Base-by-base conservation (phyloP, 2,888 invertebrate species). In the Nymphalis polychloros region DNA sequence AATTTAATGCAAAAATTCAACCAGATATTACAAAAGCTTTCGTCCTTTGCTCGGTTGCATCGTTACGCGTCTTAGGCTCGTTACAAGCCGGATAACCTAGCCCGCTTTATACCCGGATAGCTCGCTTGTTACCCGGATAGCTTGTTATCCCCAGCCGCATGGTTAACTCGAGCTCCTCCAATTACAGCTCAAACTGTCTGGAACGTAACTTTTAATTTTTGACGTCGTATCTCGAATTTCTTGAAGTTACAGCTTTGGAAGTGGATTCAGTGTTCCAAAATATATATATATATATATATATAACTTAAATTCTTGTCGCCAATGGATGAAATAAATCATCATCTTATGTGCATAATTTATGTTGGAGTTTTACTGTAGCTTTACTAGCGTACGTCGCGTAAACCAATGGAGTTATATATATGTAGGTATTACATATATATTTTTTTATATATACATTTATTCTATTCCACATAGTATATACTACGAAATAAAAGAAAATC, bases 131-230 rank as follows among this genome's bases (percentile, higher is more conserved):
- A 89, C 87, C 83, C 82, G 82, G 80, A 82, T 83, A 76, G 80
- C 80, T 85, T 88, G 88, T 89, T 89, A 89, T 87, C 83, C 82
- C 76, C 81, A 80, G 85, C 86, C 89, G 85, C 83, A 72, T 79
- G 90, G 92, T 91, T 91, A 87, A 81, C 83, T 90, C 77, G 85
- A 88, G 84, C 89, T 90, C 84, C 88, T 91, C 86, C 92, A 92
- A 92, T 92, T 92, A 92, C 86, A 84, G 83, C 82, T 84, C 85
- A 83, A 90, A 86, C 88, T 82, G 81, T 82, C 73, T 82, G 83
- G 84, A 87, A 87, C 78, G 81, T 79, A 84, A 85, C 85, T 84
- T 83, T 84, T 83, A 79, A 79, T 79, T 80, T 81, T 79, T 71
- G 67, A 64, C 72, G 64, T 72, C 63, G 59, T 63, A 64, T 64